Conservation (phyloP, 1,140 invertebrate genomes). For the Thalassaphorura encarpata region DNA sequence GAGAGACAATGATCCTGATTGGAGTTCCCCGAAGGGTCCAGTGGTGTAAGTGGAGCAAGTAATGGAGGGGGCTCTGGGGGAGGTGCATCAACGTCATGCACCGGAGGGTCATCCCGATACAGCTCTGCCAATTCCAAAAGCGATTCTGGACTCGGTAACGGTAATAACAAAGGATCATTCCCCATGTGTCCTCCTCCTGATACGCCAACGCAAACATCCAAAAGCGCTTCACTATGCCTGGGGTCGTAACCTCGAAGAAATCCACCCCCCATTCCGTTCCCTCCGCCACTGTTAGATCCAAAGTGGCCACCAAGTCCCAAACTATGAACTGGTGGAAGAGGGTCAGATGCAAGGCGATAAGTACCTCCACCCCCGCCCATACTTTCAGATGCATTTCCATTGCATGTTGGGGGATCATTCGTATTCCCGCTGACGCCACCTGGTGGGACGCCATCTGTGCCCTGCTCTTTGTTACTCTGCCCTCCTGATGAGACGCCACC, state of each 20-base stretch:
- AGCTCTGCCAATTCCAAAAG: conserved; percentile 31
- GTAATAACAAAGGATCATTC: conserved; percentile 29
- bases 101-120: conserved; percentile 31
- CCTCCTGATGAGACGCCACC: conserved; percentile 24
- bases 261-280: conserved; percentile 17
- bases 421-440: conserved; percentile 14
- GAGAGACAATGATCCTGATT: conserved; percentile 25
- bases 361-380: conserved; percentile 14
- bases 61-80: conserved; percentile 32
- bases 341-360: conserved; percentile 25
- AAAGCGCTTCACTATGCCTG: conserved; percentile 27
- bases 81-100: conserved; percentile 28
- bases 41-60: conserved; percentile 30
- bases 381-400: conserved; percentile 17
- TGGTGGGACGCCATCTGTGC: conserved; percentile 24
- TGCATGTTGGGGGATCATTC: conserved; percentile 26
- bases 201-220: conserved; percentile 32
- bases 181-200: conserved; percentile 25
- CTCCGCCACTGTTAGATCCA: conserved; percentile 20
- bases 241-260: conserved; percentile 24
- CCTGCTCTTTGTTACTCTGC: conserved; percentile 19
- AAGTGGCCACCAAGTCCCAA: conserved; percentile 30
- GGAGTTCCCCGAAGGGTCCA: conserved; percentile 19
- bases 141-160: conserved; percentile 29
- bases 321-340: conserved; percentile 30